These are phyloP conservation scores for Penaeus indicus DNA, from an alignment of 1,140 invertebrate genomes.

Conservation along the genomic window DNA sequence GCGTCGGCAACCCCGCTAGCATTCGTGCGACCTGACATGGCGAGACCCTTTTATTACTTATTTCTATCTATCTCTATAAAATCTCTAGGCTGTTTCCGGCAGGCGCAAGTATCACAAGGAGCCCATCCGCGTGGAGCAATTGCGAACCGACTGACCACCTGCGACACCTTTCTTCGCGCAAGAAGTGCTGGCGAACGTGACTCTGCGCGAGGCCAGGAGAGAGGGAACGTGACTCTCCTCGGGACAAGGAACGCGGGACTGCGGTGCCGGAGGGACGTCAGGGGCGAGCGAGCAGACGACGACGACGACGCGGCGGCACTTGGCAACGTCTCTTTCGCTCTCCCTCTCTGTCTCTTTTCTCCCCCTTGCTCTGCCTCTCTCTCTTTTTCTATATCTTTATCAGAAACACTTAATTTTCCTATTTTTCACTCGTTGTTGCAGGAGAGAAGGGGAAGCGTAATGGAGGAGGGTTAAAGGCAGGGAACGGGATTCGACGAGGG, in stretches of 20 bases:
- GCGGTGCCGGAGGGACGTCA: not conserved
- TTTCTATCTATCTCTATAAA: constrained; percentile 8
- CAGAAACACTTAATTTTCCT: too few relatives aligned
- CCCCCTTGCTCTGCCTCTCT: too few relatives aligned
- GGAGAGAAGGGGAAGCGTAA: too few relatives aligned
- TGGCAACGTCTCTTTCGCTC: not conserved
- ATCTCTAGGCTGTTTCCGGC: not conserved
- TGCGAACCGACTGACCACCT: not conserved
- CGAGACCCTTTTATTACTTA: too few relatives aligned
- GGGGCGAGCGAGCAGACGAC: not conserved
- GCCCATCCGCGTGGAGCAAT: constrained; percentile 24
- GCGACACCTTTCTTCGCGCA: not conserved
- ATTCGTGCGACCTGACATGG: too few relatives aligned
- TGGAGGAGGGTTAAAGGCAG: too few relatives aligned
- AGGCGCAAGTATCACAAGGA: constrained; percentile 21
- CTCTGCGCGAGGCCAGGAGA: not conserved
- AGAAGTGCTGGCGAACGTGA: constrained; percentile 22
- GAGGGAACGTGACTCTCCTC: not conserved
- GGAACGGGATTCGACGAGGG: too few relatives aligned
- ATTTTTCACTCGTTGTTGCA: too few relatives aligned
- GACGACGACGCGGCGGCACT: constrained; percentile 25
- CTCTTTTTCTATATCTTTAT: too few relatives aligned
- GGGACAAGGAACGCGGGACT: constrained; percentile 1
- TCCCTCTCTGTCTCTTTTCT: not conserved
- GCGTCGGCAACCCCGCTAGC: constrained; percentile 57